phyloP scores from a whole-genome alignment of 1,140 invertebrate species.

The Solen grandis region DNA sequence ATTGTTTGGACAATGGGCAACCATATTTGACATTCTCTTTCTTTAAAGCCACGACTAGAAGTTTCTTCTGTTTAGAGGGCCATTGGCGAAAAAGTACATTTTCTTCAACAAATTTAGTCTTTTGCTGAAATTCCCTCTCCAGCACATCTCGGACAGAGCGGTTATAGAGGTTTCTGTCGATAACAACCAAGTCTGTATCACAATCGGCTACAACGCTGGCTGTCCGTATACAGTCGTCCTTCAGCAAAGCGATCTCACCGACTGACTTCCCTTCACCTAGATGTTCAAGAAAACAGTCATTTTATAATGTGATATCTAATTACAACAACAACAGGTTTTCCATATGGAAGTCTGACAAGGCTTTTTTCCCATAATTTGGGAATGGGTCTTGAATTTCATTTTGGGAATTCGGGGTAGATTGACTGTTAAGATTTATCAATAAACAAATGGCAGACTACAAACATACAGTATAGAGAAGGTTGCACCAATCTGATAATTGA shows the following conservation, averaged over 20 bases:
- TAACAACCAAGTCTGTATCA: conserved; percentile 72
- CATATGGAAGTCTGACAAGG: too few relatives aligned
- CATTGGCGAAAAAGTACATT: conserved; percentile 71
- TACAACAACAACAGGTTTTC: too few relatives aligned
- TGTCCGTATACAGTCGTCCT: conserved; percentile 74
- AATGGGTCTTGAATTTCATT: too few relatives aligned
- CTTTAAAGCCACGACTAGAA: conserved; percentile 72
- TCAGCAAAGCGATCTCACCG: conserved; percentile 77
- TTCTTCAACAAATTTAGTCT: conserved; percentile 70
- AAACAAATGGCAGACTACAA: too few relatives aligned
- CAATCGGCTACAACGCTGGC: conserved; percentile 76
- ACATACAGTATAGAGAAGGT: too few relatives aligned
- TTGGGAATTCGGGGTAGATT: too few relatives aligned
- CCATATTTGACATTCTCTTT: conserved; percentile 72
- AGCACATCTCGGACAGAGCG: conserved; percentile 72
- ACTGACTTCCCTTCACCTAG: conserved; percentile 75
- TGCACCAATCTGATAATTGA: too few relatives aligned
- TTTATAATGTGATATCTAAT: too few relatives aligned
- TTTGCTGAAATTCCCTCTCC: conserved; percentile 72
- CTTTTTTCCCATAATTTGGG: too few relatives aligned
- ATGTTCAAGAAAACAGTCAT: conserved; percentile 7
- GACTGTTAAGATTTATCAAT: too few relatives aligned
- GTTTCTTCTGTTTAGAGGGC: conserved; percentile 70
- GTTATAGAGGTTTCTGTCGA: conserved; percentile 74
- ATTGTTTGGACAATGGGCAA: conserved; percentile 67